Conservation (phyloP, 1,140 invertebrate species). For the Drosophila willistoni region DNA sequence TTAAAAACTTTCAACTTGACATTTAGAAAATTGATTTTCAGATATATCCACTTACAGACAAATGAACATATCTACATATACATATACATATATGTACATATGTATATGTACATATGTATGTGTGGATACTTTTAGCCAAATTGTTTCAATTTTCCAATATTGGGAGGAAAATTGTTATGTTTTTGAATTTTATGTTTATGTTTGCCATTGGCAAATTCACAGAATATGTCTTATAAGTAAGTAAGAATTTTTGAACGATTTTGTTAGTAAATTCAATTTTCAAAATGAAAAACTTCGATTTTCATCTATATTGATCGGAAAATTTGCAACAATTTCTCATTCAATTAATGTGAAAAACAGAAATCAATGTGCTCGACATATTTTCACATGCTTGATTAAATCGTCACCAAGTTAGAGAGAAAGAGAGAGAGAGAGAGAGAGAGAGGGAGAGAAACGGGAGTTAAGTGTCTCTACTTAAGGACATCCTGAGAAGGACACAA, state of each 20-base stretch:
- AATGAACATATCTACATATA: not conserved
- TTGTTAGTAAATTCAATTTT: too few relatives aligned
- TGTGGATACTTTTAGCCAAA: not conserved
- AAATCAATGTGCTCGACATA: not conserved
- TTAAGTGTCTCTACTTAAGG: slow-evolving; percentile 11
- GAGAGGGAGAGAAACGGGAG: not conserved
- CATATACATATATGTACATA: not conserved
- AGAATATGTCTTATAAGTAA: not conserved
- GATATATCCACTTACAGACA: not conserved
- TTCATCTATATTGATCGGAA: not conserved
- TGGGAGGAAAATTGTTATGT: not conserved
- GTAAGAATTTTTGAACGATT: too few relatives aligned
- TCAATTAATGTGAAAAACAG: not conserved
- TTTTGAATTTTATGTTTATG: not conserved
- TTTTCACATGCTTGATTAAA: slow-evolving; percentile 6
- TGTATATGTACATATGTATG: not conserved
- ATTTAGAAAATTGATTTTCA: not conserved
- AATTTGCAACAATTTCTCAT: not conserved
- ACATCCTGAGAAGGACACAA: slow-evolving; percentile 7
- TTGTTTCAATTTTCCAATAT: not conserved
- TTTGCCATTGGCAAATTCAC: not conserved
- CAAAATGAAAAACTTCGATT: too few relatives aligned
- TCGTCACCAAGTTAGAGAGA: not conserved
- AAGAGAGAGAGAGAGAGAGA: too few relatives aligned
- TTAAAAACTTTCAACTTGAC: not conserved